Base-by-base conservation (phyloP, 2,113 vertebrate genomes). In the Tachuris rubrigastra region DNA sequence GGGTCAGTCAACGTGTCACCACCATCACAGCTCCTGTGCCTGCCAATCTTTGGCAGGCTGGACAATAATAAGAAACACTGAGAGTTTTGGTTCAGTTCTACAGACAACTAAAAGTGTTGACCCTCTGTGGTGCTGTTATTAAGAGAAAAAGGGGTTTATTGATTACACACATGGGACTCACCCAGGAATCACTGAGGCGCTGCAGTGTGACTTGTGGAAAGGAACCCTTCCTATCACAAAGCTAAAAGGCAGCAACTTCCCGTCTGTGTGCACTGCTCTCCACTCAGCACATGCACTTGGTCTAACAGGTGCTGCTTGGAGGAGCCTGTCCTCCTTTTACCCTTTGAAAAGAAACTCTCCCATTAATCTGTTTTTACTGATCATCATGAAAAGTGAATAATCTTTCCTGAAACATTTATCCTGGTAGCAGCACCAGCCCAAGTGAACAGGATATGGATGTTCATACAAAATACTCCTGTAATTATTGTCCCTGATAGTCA, bases 401-500 rank as follows among this genome's bases (percentile, higher is more conserved):
- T 47, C 47, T 93, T 87, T 78, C 59, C 94, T 80, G 63, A 85
- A 89, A 76, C 8, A 1, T 93, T 79, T 71, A 77, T 52, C 80
- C 67, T 42, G 33, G 75, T 7, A 66, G 35, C 62, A 92, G 79
- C 56, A 77, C 46, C 58, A 94, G 47, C 63, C 67, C 72, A 66
- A 80, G 63, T 2, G 33, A 89, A 74, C 39, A 81, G 76, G 56
- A 75, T 67, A 81, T 59, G 49, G 80, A 35, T 41, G 90, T 59
- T 90, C 93, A 55, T 55, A 86, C 47, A 71, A 92, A 95, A 84
- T 31, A 53, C 35, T 80, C 72, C 24, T 41, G 79, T 53, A 93
- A 84, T 97, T 86, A 92, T 71, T 95, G 76, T 60, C 91, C 47
- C 47, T 39, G 44, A 58, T 86, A 89, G 75, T 67, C 75, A 83